These are phyloP conservation scores for Anguilla obscura DNA, from an alignment of 2,797 vertebrate genomes.

Conservation along the genomic window DNA sequence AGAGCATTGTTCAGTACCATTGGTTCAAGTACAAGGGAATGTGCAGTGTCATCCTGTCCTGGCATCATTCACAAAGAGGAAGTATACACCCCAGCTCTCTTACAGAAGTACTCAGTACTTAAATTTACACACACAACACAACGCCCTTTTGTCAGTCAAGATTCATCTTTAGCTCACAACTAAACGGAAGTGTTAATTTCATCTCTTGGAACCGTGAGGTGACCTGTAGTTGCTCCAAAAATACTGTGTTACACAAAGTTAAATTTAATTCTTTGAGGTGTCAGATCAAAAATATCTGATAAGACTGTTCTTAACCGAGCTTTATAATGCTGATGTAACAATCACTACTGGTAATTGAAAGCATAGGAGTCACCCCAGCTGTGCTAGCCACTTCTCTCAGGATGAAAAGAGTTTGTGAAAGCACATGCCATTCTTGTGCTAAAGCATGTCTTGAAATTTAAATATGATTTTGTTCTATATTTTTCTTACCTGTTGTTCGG, in stretches of 20 bases:
- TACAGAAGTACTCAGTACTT: neutral
- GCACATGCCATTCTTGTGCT: neutral
- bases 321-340: too few relatives aligned
- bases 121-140: too few relatives aligned
- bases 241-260: too few relatives aligned
- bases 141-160: neutral
- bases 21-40: neutral
- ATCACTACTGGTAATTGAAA: too few relatives aligned
- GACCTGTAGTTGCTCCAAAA: too few relatives aligned
- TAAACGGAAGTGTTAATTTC: too few relatives aligned
- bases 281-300: too few relatives aligned
- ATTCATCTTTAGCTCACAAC: too few relatives aligned
- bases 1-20: neutral
- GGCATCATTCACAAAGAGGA: neutral
- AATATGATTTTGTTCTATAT: neutral
- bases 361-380: neutral
- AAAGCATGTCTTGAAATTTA: neutral
- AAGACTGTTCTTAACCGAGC: too few relatives aligned
- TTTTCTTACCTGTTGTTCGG: neutral
- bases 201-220: too few relatives aligned
- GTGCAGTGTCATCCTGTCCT: neutral
- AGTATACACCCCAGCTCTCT: neutral
- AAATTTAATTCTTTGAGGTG: too few relatives aligned
- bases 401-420: neutral
- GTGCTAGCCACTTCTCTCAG: neutral